Percentiles rank a stretch among this genome's conserved stretches.
Evolutionary conservation across 2,797 vertebrate species (phyloP).

Genomic region (Odontamblyopus rebecca): DNA sequence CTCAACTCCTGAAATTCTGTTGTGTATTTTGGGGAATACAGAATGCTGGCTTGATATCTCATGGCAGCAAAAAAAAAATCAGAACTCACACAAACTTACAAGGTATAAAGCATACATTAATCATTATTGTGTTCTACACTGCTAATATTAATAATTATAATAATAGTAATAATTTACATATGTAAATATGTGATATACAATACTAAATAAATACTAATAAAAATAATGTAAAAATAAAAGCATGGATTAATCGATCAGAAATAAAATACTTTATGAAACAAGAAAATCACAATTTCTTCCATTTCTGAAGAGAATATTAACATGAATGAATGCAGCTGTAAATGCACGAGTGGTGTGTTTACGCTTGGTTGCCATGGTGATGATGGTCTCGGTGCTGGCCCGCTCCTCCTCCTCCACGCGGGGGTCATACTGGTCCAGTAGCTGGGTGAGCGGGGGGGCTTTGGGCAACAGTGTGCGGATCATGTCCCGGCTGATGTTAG

Average conservation of each 20-base stretch:
- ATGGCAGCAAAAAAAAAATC: no score
- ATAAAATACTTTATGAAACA: background rate
- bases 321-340: background rate
- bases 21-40: background rate
- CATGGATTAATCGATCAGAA: background rate
- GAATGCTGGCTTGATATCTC: background rate
- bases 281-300: no score
- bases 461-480: conserved; percentile 94
- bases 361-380: conserved; percentile 96
- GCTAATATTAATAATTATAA: no score
- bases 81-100: no score
- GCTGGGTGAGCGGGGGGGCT: conserved; percentile 92
- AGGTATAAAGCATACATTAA: no score
- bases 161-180: no score
- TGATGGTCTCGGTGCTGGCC: conserved; percentile 93
- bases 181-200: no score
- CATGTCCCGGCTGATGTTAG: conserved; percentile 97
- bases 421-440: conserved; percentile 96
- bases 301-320: no score
- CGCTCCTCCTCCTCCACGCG: conserved; percentile 96
- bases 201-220: no score
- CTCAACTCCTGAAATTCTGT: background rate
- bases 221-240: no score
- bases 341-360: conserved; percentile 63
- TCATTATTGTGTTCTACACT: no score